A percentile compares a stretch with the other conserved stretches of the same genome.
Conservation (phyloP, 2,888 invertebrate species). For the Branchipolynoe longqiensis region DNA sequence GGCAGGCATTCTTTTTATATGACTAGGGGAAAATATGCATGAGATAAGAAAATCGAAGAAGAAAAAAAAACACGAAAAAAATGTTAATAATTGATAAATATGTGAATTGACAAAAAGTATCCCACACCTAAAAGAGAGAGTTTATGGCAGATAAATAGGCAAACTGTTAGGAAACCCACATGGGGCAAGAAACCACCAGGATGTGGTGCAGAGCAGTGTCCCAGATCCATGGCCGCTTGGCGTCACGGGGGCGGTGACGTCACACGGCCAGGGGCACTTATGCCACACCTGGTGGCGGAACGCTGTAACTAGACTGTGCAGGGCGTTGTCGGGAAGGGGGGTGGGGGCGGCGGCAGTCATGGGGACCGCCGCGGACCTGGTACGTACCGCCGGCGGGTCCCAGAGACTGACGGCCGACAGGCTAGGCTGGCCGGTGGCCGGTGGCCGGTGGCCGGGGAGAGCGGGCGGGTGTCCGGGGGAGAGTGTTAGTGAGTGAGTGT, state of each 20-base stretch:
- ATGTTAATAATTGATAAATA: no score
- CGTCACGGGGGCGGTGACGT: slow-evolving; percentile 52
- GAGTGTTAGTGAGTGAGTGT: no score
- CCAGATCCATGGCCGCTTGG: slow-evolving; percentile 21
- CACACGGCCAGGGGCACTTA: neutral
- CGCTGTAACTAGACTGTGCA: neutral
- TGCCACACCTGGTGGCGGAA: slow-evolving; percentile 32
- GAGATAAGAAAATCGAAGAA: slow-evolving; percentile 17
- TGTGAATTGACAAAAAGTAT: no score
- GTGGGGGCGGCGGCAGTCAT: neutral
- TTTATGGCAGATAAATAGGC: no score
- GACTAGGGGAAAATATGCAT: neutral
- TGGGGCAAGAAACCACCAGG: no score
- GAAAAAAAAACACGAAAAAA: slow-evolving; percentile 30
- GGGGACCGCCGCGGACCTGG: neutral
- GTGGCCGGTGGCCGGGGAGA: no score
- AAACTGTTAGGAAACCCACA: no score
- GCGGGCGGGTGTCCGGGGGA: no score
- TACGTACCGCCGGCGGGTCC: no score
- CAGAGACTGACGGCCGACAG: no score
- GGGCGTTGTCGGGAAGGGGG: neutral
- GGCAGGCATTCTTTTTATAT: neutral
- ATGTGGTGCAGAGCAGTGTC: no score
- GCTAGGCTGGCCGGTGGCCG: no score
- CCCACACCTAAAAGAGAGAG: slow-evolving; percentile 30